Evolutionary conservation across 2,113 vertebrate genomes (phyloP), one percentile per base, ranked within the genome.

Genomic region (Mus spicilegus): DNA sequence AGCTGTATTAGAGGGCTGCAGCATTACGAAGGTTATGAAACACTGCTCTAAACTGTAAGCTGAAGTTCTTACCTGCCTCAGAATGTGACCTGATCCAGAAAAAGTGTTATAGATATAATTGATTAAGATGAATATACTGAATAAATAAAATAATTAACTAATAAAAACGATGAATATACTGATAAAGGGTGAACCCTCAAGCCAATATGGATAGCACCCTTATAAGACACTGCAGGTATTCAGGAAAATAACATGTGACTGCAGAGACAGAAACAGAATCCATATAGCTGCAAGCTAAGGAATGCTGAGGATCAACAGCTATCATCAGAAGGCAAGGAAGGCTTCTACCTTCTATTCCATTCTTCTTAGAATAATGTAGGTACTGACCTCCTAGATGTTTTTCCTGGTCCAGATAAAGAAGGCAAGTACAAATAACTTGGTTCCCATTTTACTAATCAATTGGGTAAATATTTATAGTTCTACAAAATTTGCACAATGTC

Each of bases 261-360:
- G 69, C 39, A 93, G 58, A 63, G 49, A 17, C 67, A 81, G 78
- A 42, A 80, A 77, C 9, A 19, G 73, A 26, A 39, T 80, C 77
- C 30, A 80, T 56, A 19, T 11, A 80, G 49, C 17, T 36, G 4
- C 30, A 80, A 80, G 33, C 4, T 63, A 85, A 73, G 61, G n/a
- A 84, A 86, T 0, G 2, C 8, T 36, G 76, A 72, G 56, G 5
- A 90, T 7, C 26, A 42, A 91, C 19, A 77, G 30, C 36, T 22
- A 65, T 76, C 90, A 67, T 6, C 28, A 92, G 81, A 93, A 97
- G 73, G 42, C 24, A 49, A 94, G 20, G 67, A 86, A 56, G 61
- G 56, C n/a, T 65, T 46, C 61, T 85, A 7, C 26, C 58, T 30
- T 75, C 76, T 81, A 42, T 42, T 42, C 42, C 42, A 42, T 42